Conservation (phyloP, 2,113 vertebrate genomes). For the Mobula hypostoma region DNA sequence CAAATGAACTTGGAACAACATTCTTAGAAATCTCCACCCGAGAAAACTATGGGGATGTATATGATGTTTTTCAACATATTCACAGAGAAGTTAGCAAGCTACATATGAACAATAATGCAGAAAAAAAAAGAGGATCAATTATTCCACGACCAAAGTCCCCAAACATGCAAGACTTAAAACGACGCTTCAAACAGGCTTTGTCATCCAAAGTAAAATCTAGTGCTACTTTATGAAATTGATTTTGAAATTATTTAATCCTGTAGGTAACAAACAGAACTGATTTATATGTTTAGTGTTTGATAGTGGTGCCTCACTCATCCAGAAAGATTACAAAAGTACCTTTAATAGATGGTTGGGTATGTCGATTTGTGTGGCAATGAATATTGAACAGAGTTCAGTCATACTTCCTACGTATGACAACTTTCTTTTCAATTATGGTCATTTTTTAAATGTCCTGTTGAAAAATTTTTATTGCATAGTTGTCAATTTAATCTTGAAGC, state of each 20-base stretch:
- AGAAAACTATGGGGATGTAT: constrained; percentile 63
- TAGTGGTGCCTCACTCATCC: background rate
- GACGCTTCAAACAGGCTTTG: constrained; percentile 70
- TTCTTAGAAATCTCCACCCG: constrained; percentile 71
- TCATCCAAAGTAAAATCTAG: constrained; percentile 62
- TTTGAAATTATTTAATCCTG: background rate
- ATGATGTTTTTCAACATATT: constrained; percentile 65
- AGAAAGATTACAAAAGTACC: background rate
- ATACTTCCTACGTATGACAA: background rate
- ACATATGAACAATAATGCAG: constrained; percentile 42
- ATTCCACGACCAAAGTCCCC: constrained; percentile 68
- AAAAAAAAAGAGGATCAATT: constrained; percentile 54
- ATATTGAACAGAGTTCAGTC: background rate
- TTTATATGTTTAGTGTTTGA: background rate
- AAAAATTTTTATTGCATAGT: background rate
- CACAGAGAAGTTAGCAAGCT: constrained; percentile 66
- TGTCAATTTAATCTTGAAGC: background rate
- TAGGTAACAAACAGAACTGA: constrained; percentile 25
- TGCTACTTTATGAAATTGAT: constrained; percentile 27
- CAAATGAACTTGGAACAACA: constrained; percentile 61
- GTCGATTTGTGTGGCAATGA: background rate
- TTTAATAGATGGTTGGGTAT: background rate
- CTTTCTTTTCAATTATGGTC: background rate
- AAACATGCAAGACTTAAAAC: constrained; percentile 73
- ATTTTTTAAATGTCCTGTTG: background rate